These are phyloP conservation scores for Falco columbarius DNA, from an alignment of 2,797 vertebrate genomes.

Conservation along the genomic window DNA sequence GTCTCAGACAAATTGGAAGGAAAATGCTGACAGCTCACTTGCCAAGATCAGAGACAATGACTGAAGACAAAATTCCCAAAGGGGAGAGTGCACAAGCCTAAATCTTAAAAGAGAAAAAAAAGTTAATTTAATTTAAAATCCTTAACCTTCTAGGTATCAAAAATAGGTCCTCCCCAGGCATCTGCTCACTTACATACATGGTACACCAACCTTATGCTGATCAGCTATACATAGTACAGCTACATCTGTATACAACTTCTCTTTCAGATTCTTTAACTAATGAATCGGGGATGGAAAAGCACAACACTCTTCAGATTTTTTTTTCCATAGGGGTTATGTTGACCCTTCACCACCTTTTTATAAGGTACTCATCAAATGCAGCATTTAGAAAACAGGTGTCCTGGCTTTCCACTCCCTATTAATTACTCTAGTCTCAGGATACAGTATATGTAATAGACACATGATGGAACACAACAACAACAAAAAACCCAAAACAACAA, in stretches of 20 bases:
- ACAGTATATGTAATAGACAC: background rate
- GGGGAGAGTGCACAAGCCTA: background rate
- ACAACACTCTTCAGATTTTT: background rate
- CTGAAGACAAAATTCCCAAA: background rate
- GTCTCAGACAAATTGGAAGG: background rate
- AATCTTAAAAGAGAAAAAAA: background rate
- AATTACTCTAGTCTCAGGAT: background rate
- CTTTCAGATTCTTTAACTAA: background rate
- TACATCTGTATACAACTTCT: background rate
- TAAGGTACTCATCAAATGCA: background rate
- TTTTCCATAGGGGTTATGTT: background rate
- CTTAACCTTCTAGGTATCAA: background rate
- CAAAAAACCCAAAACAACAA: too few species aligned
- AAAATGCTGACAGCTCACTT: background rate
- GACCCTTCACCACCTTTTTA: background rate
- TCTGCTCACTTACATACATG: background rate
- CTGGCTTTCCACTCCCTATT: background rate
- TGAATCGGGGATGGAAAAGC: background rate
- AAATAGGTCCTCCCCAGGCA: background rate
- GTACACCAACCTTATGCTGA: background rate
- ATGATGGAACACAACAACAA: background rate
- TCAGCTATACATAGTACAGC: background rate
- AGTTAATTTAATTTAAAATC: background rate
- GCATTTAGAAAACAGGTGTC: background rate
- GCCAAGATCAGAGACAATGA: background rate